Evolutionary conservation across 1,140 invertebrate species (phyloP), one percentile per base, ranked within the genome.

Genomic region (Pteromalus puparum): DNA sequence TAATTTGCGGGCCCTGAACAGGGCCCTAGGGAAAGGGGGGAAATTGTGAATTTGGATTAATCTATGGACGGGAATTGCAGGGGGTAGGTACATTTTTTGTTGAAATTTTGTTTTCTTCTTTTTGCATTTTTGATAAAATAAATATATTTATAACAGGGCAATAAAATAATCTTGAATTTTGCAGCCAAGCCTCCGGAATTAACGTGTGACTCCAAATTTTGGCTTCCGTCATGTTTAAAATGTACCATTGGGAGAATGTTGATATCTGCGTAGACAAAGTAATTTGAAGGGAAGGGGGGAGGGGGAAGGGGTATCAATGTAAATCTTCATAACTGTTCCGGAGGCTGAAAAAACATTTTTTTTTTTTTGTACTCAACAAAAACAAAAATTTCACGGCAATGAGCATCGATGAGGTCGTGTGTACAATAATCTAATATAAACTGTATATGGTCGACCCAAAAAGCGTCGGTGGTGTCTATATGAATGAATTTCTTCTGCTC

Each of bases 1-100:
- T 46, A 24, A 90, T 90, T 90, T 92, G 92, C 91, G 92, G 92
- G 91, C 91, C 92, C 92, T 90, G 85, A 90, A 89, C 90, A 91
- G 91, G 91, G 88, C 92, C 92, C 91, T 92, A 90, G 90, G 89
- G 87, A 87, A 90, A 88, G 72, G 72, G 72, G 24, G 77, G 75
- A 84, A 86, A 87, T 87, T 75, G 82, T 87, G 68, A 72, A 68
- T 82, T 75, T 13, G 53, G 26, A 67, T 21, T 21, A 77, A 79
- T 70, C 53, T 86, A 79, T 80, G 76, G 77, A 78, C n/a, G 34
- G 82, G 75, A 78, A 77, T 28, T 70, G 38, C 68, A 38, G 30
- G n/a, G 76, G 34, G 48, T 53, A 48, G 53, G 65, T 74, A 82
- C 73, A 83, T 81, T 78, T 78, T 86, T 83, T 30, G 24, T 30